Evolutionary conservation across 2,113 vertebrate species (phyloP).

Genomic region (Eulemur rufifrons): DNA sequence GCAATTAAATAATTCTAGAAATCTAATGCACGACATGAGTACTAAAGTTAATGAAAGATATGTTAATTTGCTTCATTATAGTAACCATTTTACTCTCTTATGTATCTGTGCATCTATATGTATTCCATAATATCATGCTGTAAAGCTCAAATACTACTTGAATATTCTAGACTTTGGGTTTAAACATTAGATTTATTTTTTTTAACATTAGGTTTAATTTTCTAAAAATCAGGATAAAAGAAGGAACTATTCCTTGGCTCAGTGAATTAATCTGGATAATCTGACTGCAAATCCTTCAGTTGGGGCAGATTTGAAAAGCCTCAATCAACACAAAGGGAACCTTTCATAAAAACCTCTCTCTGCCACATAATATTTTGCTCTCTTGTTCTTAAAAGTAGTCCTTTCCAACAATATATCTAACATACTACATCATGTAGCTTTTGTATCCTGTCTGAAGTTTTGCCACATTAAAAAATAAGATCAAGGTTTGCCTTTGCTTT

Average conservation of each 20-base stretch:
- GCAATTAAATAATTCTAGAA: no score
- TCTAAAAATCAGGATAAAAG: neutral
- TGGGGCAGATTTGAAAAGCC: constrained; percentile 58
- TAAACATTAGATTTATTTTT: constrained; percentile 7
- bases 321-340: constrained; percentile 27
- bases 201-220: neutral
- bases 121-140: no score
- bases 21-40: no score
- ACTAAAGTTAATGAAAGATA: no score
- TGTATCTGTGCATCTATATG: no score
- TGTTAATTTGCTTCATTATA: no score
- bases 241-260: constrained; percentile 13
- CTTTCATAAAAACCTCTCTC: constrained; percentile 52
- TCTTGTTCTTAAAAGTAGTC: neutral
- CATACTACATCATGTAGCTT: neutral
- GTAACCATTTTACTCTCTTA: no score
- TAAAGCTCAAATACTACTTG: no score
- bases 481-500: no score
- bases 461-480: neutral
- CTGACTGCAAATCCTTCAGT: constrained; percentile 42
- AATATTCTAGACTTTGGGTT: neutral
- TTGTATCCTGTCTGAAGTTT: neutral
- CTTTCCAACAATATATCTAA: neutral
- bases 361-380: neutral
- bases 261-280: constrained; percentile 58